Base-by-base conservation (phyloP, 2,113 vertebrate genomes). In the Athene cunicularia region DNA sequence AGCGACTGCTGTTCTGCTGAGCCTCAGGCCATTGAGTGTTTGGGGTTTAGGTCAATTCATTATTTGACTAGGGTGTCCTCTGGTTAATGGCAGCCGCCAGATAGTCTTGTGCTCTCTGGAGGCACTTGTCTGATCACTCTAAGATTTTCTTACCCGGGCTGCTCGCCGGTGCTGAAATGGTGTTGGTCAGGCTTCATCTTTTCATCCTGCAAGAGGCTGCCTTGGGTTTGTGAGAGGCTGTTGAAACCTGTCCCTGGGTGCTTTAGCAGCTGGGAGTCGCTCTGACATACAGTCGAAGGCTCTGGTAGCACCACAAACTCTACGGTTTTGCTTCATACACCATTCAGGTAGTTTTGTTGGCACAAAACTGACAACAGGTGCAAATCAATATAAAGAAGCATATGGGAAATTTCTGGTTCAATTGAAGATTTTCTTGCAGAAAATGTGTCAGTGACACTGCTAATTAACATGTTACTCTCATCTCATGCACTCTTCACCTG, bases 301-400 rank as follows among this genome's bases (percentile, higher is more conserved):
- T 71, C 53, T 80, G 43, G 30, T 67, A 63, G 16, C 35, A 71
- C 39, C 33, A 71, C 35, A 49, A 68, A 55, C 3, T 14, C 64
- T 23, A 4, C 1, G 0, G 27, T 89, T 95, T 86, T 55, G 3
- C 33, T 91, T 89, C 39, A 13, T 64, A 18, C 47, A 41, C 52
- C 13, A 10, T 68, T 87, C 88, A 94, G 94, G 83, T 96, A 76
- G 82, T 91, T 91, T 64, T 89, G 41, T 85, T 97, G 95, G 94
- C 94, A 95, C 53, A 53, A 55, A 95, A 76, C 16, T 85, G 89
- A 94, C 80, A 85, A 75, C 91, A 95, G 96, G 86, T 97, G 93
- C 93, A 95, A 93, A 95, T 87, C 70, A 73, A 95, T 74, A 67
- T 58, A 95, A 79, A 89, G 76, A 84, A 91, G 28, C 93, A 97